Base-by-base conservation (phyloP, 2,888 invertebrate genomes). In the Drosophila flavopinicola region DNA sequence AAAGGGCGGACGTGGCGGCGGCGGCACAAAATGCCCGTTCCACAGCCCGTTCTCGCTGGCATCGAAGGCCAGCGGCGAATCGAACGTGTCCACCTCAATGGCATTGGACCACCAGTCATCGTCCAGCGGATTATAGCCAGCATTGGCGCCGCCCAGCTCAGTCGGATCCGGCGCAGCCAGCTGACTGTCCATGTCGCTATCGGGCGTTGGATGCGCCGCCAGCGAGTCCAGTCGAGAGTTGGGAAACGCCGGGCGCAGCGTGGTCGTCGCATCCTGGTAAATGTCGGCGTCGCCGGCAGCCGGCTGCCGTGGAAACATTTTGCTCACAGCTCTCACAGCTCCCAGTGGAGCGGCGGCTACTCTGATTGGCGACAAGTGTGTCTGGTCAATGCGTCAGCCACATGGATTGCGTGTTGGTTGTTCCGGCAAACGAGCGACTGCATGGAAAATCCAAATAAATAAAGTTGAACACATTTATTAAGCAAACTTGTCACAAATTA, bases 1-100 rank as follows among this genome's bases (percentile, higher is more conserved):
- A 89, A 93, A 94, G 44, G 94, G 92, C 52, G 94, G 94, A 77
- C 94, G 91, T 27, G 94, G 94, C 58, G 94, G 94, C 64, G 94
- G 94, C 68, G 94, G 94, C 75, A 94, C 93, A 90, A 94, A 94
- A 80, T 92, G 89, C 56, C 91, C 91, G 78, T 91, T 91, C 90
- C 91, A 91, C 48, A 91, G 84, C 10, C 91, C 91, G 75, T 90
- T 89, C 75, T 91, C 91, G 82, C 91, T 91, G 71, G 90, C 90
- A 80, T 91, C 91, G 79, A 91, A 91, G 53, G 91, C 90, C 85
- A 91, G 77, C 75, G 91, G 91, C 66, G 91, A 91, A 54, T 90
- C 90, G 78, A 91, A 91, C 65, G 91, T 90, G 83, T 91, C 91
- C 86, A 91, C 91, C 75, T 90, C 91, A 71, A 90, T 90, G 82